Base-by-base conservation (phyloP, 2,113 vertebrate genomes). In the Paracyprichromis sp. region DNA sequence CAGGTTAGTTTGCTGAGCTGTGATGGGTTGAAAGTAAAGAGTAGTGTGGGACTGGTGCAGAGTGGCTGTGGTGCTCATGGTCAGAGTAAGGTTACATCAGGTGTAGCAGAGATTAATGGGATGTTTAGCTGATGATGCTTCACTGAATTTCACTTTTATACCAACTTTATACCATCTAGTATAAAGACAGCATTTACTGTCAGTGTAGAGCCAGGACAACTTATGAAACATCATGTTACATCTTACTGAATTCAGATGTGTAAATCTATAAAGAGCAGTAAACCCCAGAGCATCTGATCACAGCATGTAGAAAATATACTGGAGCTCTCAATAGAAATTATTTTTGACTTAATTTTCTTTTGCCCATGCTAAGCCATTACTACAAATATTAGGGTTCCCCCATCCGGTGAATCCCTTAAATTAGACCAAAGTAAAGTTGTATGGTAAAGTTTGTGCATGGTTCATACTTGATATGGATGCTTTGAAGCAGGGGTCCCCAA, bases 401-500 rank as follows among this genome's bases (percentile, higher is more conserved):
- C 57, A 61, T 17, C 3, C 3, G 1, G 14, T 61, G 14, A 31
- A 61, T 31, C 14, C 57, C 57, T 31, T 61, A 10, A 31, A 59
- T 59, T 59, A 59, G 5, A 31, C 56, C 26, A 59, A 59, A 59
- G 56, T 31, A 59, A 59, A 17, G 26, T 59, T 59, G 8, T 1
- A 59, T 29, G 56, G 56, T 59, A 59, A 61, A 31, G 0, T 61
- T 17, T 31, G 57, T 17, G 57, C 3, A 61, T 61, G 26, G 57
- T 17, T 61, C 8, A 34, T 19, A 34, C 29, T 34, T 61, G 29
- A 34, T 61, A 61, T 61, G 57, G 29, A 34, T 61, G 3, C 29
- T 0, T 61, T 61, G 0, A 57, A 57, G 1, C 21, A 26, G 2
- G 4, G 21, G 12, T 56, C 56, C 13, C 24, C 56, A 59, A 59